Conservation (phyloP, 2,888 invertebrate species). For the Tuta absoluta region DNA sequence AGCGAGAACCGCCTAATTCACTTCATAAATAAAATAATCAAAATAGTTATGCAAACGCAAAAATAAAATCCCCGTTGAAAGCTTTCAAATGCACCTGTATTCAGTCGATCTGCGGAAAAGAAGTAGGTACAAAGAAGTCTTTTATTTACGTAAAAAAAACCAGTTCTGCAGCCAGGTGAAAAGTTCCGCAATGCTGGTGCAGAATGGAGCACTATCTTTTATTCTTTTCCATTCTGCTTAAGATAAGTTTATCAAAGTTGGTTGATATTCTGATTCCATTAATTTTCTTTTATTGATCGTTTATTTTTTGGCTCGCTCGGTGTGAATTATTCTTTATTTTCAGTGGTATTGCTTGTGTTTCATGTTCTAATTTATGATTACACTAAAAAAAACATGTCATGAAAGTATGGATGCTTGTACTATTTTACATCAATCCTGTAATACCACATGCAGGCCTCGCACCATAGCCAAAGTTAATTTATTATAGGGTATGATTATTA, state of each 20-base stretch:
- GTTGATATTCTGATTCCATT: neutral
- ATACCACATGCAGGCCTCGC: too few relatives aligned
- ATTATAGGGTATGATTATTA: too few relatives aligned
- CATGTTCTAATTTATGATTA: too few relatives aligned
- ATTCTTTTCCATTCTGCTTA: neutral
- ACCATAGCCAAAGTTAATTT: too few relatives aligned
- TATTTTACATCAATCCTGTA: too few relatives aligned
- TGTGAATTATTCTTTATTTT: neutral
- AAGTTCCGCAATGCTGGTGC: constrained; percentile 14
- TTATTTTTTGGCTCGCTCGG: neutral
- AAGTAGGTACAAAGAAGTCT: constrained; percentile 2
- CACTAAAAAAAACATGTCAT: too few relatives aligned
- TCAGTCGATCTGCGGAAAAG: constrained; percentile 4
- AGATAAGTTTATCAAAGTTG: neutral
- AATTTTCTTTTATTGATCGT: neutral
- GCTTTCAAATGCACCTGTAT: neutral
- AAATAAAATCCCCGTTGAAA: neutral
- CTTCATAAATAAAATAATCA: neutral
- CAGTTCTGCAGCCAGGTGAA: neutral
- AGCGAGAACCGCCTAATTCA: too few relatives aligned
- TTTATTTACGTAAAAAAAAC: constrained; percentile 9
- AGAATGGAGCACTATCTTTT: neutral
- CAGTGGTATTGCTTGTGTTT: too few relatives aligned
- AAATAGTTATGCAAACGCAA: neutral
- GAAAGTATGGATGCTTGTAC: too few relatives aligned